Evolutionary conservation across 2,888 invertebrate genomes (phyloP).

Genomic region (Xanthia togata): DNA sequence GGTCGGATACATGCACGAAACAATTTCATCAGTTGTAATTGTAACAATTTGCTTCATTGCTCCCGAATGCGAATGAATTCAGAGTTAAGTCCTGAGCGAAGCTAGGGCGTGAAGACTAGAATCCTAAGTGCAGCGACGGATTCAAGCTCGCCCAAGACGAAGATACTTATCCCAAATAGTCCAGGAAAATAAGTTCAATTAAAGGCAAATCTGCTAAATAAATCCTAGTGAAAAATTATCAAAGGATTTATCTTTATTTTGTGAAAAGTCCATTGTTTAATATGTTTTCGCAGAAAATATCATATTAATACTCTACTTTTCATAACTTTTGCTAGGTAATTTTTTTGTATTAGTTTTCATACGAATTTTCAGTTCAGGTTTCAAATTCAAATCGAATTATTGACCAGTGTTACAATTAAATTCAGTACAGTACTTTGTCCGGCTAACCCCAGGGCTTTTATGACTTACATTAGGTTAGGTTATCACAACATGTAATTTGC

Average conservation of each 20-base stretch:
- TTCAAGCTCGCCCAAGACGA: background rate
- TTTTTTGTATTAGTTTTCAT: too few species aligned
- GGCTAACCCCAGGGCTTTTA: background rate
- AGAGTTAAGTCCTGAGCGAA: background rate
- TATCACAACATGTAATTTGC: background rate
- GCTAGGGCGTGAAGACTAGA: background rate
- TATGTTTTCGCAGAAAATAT: background rate
- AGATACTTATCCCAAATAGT: background rate
- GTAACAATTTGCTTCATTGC: background rate
- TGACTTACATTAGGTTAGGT: background rate
- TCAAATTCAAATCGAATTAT: too few species aligned
- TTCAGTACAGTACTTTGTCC: background rate
- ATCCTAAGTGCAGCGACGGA: background rate
- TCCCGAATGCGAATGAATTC: too few species aligned
- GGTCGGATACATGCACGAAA: background rate
- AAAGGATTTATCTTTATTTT: background rate
- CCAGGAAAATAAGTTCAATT: background rate
- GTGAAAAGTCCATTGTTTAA: too few species aligned
- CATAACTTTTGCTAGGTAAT: too few species aligned
- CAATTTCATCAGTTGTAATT: background rate
- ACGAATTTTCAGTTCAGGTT: too few species aligned
- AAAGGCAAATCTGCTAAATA: background rate
- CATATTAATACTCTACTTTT: background rate
- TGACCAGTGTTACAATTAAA: too few species aligned
- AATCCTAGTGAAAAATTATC: background rate